A percentile compares a stretch with the other conserved stretches of the same genome.
These are phyloP conservation scores for Callipepla californica DNA, from an alignment of 2,113 vertebrate species.

Conservation along the genomic window DNA sequence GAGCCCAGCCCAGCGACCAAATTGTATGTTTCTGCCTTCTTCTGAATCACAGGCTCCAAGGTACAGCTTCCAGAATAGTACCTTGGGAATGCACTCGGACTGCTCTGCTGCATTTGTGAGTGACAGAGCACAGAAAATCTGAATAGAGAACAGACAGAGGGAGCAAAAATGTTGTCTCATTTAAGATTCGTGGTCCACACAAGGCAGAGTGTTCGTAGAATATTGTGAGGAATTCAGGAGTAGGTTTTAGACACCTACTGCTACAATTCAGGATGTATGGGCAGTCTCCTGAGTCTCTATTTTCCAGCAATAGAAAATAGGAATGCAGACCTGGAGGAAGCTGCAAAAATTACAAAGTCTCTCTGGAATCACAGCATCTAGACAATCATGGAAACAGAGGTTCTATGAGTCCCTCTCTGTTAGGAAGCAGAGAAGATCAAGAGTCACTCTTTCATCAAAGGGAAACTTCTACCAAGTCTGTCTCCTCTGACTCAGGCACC, in stretches of 20 bases:
- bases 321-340: neutral
- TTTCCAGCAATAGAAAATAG: neutral
- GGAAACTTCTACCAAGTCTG: neutral
- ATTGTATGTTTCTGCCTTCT: neutral
- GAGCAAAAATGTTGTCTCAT: neutral
- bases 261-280: neutral
- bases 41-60: neutral
- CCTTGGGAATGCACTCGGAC: neutral
- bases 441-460: neutral
- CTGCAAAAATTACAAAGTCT: neutral
- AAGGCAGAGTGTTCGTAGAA: slow-evolving; percentile 4
- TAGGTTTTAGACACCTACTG: neutral
- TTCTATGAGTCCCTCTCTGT: neutral
- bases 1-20: neutral
- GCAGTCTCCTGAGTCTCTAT: neutral
- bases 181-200: neutral
- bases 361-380: neutral
- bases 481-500: neutral
- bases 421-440: neutral
- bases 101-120: neutral
- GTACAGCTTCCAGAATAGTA: neutral
- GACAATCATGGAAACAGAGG: neutral
- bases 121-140: neutral
- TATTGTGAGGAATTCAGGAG: neutral
- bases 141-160: neutral